Evolutionary conservation across 2,113 vertebrate species (phyloP), one percentile per base, ranked within the genome.

Genomic region (Actenoides lindsayi): DNA sequence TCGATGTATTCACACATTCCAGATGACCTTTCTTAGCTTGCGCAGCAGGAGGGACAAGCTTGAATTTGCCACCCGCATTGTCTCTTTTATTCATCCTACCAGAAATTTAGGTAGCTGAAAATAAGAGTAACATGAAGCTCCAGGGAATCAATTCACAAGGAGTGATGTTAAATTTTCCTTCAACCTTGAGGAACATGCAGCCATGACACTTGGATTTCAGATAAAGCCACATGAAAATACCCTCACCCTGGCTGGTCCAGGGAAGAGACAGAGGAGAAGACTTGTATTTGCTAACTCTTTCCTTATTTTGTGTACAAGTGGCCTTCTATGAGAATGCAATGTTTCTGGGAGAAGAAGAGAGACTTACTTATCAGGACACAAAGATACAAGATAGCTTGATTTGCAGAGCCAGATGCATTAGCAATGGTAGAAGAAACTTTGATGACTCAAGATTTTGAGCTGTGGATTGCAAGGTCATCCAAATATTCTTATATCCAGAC

Each of bases 1-100:
- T 91, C 88, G 78, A 83, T 91, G 54, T 77, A 81, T 74, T 92
- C 95, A 94, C n/a, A 70, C 53, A 91, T 94, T 91, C 81, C 68
- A 82, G 33, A 24, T 93, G 82, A 92, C 65, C 69, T 95, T 95
- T 91, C 56, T 57, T 39, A 95, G 37, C 39, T 76, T 83, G 87
- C 80, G 12, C 88, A 93, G 67, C 67, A 95, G 0, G 79, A 68
- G 20, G 23, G 15, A 48, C 48, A n/a, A 63, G 23, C 33, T 89
- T 68, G 57, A 56, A 63, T 93, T 81, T 92, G 54, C 33, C 90
- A 91, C 65, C 46, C 0, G 4, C 69, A 54, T 35, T 79, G 59
- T 44, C 46, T 31, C 46, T 94, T 86, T 90, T 79, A 90, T 93
- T 35, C 27, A 39, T 64, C 50, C 51, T 63, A 89, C 37, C 20